Base-by-base conservation (phyloP, 2,797 vertebrate species). In the Phyllotis vaccarum region DNA sequence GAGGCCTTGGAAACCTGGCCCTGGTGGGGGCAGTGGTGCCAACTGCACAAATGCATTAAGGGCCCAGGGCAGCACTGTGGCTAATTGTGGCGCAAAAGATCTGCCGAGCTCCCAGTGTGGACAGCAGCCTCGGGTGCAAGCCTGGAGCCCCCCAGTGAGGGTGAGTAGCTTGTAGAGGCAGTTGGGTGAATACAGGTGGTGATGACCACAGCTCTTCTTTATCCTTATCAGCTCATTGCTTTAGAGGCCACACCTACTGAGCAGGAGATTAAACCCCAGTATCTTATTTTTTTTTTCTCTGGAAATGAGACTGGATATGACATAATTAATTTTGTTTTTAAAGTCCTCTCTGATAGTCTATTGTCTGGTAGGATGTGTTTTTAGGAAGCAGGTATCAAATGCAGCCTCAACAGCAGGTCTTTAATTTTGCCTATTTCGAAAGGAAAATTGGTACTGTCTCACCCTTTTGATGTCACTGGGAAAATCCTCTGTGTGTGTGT, bases 131-230 rank as follows among this genome's bases (percentile, higher is more conserved):
- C 98, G 99, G 86, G 98, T 98, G 83, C 99, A 99, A 98, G 98
- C 99, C 40, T 99, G 99, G 98, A 99, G 99, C 98, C 99, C 99
- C 92, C 99, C 99, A 4, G 99, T 99, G 93, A 99, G 99, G 99
- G 99, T 99, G 93, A 99, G 99, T 99, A 94, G 76, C 22, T 12
- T 9, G 31, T 40, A n/a, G 31, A 37, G 34, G 75, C 29, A 29
- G 0, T 46, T 56, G 54, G 86, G 43, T 60, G 62, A 24, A 54
- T 87, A 14, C 56, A 46, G 9, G 72, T n/a, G 60, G 40, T 58
- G 31, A 62, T 12, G 62, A 43, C 9, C 37, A 2, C 21, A 3
- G 40, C 56, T 89, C 79, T 68, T 74, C 52, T 95, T 79, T 89
- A 29, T 90, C 91, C 79, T 93, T 49, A 43, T 96, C 66, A 72